Evolutionary conservation across 2,888 invertebrate species (phyloP), one percentile per base, ranked within the genome.

Genomic region (Leptinotarsa rubiginosa): DNA sequence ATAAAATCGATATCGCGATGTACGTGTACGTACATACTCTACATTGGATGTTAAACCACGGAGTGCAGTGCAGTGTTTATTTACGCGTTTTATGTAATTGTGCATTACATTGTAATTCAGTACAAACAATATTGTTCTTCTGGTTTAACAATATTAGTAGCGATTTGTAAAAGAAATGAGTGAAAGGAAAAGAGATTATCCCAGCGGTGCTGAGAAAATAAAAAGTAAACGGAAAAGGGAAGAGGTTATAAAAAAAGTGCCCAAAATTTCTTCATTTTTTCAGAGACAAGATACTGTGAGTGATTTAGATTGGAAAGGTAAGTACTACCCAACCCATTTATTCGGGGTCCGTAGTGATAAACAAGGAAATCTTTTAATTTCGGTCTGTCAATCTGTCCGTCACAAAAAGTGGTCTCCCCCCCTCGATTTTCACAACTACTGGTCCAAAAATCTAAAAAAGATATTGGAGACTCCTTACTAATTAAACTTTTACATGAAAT

Each of bases 251-350:
- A 64, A 64, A 64, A 64, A 64, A 64, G 25, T 64, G 64, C 64
- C 64, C 64, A 64, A 64, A 64, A 64, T 64, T 64, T 64, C 64
- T 64, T 64, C 20, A 64, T 64, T 64, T 64, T 64, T 64, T 64
- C 64, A 64, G 64, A 64, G 7, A 64, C 25, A 22, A 22, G 22
- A 22, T 25, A 5, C 25, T 25, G 25, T 25, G 5, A 25, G 25
- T 25, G 25, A 25, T 18, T n/a, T 22, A 22, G 22, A 22, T 59
- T 18, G 20, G 18, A 59, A 25, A 22, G 62, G 25, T 59, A 22
- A 22, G 25, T 20, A 25, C 22, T 59, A 59, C 18, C 62, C 62
- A 50, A 50, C 50, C 50, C 50, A 50, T 50, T 50, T 50, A 50
- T 49, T 49, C 12, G 49, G 59, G 59, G 59, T 18, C 59, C 59